Evolutionary conservation across 2,797 vertebrate species (phyloP).

Genomic region (Takifugu rubripes): DNA sequence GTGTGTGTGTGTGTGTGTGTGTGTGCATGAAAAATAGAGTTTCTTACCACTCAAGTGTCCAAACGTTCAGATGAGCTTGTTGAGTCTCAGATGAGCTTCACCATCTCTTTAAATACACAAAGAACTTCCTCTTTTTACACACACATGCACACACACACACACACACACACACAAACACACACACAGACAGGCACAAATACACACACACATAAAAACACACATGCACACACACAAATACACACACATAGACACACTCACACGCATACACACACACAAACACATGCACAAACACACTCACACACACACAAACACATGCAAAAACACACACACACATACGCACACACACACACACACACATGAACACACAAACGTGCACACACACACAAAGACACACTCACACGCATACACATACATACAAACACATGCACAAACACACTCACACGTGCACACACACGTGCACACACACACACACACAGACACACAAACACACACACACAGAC

Average conservation of each 20-base stretch:
- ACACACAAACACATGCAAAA: background rate
- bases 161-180: background rate
- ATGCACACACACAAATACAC: background rate
- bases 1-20: no score
- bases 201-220: background rate
- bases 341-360: background rate
- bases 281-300: background rate
- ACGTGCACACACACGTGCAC: no score
- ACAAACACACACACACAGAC: no score
- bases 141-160: constrained; percentile 14
- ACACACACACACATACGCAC: constrained; percentile 5
- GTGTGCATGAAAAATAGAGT: no score
- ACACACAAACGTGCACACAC: no score
- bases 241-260: background rate
- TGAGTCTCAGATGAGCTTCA: constrained; percentile 9
- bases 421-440: no score
- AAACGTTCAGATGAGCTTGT: constrained; percentile 15
- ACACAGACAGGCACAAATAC: background rate
- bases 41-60: constrained; percentile 31
- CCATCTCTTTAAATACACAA: constrained; percentile 39
- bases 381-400: no score
- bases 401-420: no score
- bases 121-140: constrained; percentile 37
- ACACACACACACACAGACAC: no score
- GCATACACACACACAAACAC: background rate